A percentile compares a stretch with the other conserved stretches of the same genome.
These are phyloP conservation scores for Achatina immaculata DNA, from an alignment of 1,140 invertebrate species.

Conservation along the genomic window DNA sequence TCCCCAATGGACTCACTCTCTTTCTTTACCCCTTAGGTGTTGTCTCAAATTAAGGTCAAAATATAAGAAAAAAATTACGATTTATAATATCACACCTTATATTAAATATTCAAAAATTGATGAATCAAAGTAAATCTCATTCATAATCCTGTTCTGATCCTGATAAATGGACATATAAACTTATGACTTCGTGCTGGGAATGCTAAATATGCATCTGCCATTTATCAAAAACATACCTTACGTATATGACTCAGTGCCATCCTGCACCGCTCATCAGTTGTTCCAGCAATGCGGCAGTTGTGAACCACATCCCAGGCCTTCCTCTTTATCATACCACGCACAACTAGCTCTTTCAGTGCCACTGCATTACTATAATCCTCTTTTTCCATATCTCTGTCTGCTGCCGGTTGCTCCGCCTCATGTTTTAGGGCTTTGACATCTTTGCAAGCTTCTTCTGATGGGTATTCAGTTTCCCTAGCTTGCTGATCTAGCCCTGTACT, in stretches of 20 bases:
- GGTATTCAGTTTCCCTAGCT: not conserved
- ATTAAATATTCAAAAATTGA: no score
- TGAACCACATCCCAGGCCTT: slow-evolving; percentile 27
- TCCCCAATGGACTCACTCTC: no score
- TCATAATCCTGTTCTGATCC: no score
- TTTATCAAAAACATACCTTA: no score
- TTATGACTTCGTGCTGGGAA: no score
- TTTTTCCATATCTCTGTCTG: not conserved
- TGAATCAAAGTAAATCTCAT: no score
- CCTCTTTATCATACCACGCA: slow-evolving; percentile 29
- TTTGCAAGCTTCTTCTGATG: not conserved
- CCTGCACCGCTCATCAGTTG: slow-evolving; percentile 33
- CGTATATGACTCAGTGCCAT: slow-evolving; percentile 30
- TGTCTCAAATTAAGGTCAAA: no score
- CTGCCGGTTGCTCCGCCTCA: not conserved
- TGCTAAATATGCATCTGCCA: no score
- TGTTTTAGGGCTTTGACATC: not conserved
- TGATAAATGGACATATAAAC: no score
- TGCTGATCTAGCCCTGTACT: not conserved
- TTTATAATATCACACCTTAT: no score
- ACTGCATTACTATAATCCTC: slow-evolving; percentile 21
- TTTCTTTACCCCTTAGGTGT: no score
- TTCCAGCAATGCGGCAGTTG: slow-evolving; percentile 20
- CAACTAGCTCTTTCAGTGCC: slow-evolving; percentile 32
- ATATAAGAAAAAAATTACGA: no score